Evolutionary conservation across 2,888 invertebrate genomes (phyloP), one percentile per base, ranked within the genome.

Genomic region (Polydrusus cervinus): DNA sequence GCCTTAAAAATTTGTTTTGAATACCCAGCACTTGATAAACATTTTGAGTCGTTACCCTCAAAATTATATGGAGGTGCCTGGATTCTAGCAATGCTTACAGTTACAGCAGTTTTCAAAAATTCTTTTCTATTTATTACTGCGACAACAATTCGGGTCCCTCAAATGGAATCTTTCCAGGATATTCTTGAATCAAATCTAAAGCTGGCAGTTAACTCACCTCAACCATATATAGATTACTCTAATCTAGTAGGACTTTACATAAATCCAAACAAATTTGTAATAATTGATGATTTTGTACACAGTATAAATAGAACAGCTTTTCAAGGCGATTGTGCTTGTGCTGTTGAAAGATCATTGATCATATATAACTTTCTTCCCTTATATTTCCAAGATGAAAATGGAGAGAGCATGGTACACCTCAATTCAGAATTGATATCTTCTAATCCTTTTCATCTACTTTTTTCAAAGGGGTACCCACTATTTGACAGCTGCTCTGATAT

Each of bases 261-360:
- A 20, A 55, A 55, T 30, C 30, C 30, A 30, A 13, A 55, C n/a
- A 6, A 55, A 30, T 30, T 55, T 5, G 20, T 13, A 30, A n/a
- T n/a, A n/a, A 11, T n/a, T 0, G 49, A 38, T 30, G 38, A 10
- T 18, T 18, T 45, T 38, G 16, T 14, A 25, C 34, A 30, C 16
- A 51, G 65, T 16, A n/a, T 49, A 14, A 65, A 65, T n/a, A n/a
- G 65, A 51, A 65, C 65, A 0, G 65, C 65, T 16, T 65, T 65
- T 34, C 11, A 47, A 65, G 16, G 10, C 34, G 65, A 65, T 34
- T 14, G 34, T 18, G 51, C 38, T 14, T 10, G 18, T 25, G 11
- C 14, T 30, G 16, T 51, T n/a, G 30, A 9, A 18, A 47, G 14
- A 25, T 16, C 13, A 5, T 1, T n/a, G n/a, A n/a, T n/a, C n/a